These are phyloP conservation scores for Temnopleurus reevesii DNA, from an alignment of 53 echinoderm and acorn worm species.

Conservation along the genomic window DNA sequence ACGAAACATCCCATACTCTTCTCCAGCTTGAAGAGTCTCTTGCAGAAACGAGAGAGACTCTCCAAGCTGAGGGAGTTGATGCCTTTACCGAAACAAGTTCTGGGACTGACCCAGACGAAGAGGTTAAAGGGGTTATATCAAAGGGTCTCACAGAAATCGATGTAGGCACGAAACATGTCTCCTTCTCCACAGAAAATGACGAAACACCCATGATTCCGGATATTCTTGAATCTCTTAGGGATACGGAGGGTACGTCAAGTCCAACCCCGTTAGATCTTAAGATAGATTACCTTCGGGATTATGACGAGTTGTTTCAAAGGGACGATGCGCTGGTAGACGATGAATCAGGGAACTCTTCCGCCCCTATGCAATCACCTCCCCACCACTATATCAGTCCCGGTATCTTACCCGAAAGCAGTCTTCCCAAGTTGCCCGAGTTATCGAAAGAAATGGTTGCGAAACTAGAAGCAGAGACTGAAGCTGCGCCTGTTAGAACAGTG, in stretches of 20 bases:
- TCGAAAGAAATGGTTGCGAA: constrained; percentile 55
- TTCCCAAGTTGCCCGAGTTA: constrained; percentile 55
- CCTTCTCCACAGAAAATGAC: background rate
- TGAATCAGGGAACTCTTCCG: constrained; percentile 34
- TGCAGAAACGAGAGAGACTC: constrained; percentile 74
- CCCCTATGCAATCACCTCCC: constrained; percentile 64
- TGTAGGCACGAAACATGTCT: background rate
- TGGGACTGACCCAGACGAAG: constrained; percentile 64
- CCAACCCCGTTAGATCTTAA: constrained; percentile 46
- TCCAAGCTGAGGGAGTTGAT: constrained; percentile 70
- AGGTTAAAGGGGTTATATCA: constrained; percentile 48
- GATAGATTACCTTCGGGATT: constrained; percentile 53
- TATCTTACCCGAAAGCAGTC: constrained; percentile 47
- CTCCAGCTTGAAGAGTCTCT: constrained; percentile 66
- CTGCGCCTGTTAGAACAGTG: background rate
- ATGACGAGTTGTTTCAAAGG: constrained; percentile 35
- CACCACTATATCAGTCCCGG: constrained; percentile 53
- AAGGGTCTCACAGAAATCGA: constrained; percentile 34
- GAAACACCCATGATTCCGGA: background rate
- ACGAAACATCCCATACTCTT: constrained; percentile 69
- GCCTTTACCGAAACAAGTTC: constrained; percentile 62
- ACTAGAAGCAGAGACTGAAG: constrained; percentile 46
- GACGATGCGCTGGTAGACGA: constrained; percentile 28
- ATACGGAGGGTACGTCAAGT: background rate
- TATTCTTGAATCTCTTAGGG: constrained; percentile 8